Percentiles rank a stretch among this genome's conserved stretches.
Conservation (phyloP, 2,888 invertebrate species). For the Caenorhabditis uteleia region DNA sequence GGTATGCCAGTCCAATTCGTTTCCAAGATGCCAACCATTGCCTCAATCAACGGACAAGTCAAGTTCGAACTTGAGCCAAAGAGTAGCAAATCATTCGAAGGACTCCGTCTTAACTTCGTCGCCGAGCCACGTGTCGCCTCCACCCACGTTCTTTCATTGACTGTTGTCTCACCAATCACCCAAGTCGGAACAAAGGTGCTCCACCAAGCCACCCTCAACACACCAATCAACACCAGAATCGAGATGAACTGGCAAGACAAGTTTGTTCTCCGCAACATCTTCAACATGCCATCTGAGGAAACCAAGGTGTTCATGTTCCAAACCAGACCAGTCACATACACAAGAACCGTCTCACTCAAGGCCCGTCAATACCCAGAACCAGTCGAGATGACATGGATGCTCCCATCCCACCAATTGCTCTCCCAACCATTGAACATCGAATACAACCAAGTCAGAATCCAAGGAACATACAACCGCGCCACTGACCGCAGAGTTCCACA, state of each 20-base stretch:
- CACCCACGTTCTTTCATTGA: slow-evolving; percentile 48
- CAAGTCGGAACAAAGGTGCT: slow-evolving; percentile 57
- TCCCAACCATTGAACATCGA: slow-evolving; percentile 20
- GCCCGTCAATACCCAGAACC: slow-evolving; percentile 49
- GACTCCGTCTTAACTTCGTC: slow-evolving; percentile 41
- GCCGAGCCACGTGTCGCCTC: slow-evolving; percentile 48
- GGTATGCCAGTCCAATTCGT: slow-evolving; percentile 55
- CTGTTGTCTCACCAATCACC: slow-evolving; percentile 49
- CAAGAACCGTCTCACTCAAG: slow-evolving; percentile 38
- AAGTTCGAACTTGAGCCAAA: slow-evolving; percentile 48
- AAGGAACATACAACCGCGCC: slow-evolving; percentile 35
- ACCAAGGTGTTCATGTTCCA: slow-evolving; percentile 44
- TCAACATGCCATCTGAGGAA: slow-evolving; percentile 40
- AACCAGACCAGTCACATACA: slow-evolving; percentile 57
- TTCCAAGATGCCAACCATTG: slow-evolving; percentile 53
- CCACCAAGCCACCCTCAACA: slow-evolving; percentile 44
- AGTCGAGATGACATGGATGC: slow-evolving; percentile 38
- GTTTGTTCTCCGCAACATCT: slow-evolving; percentile 26
- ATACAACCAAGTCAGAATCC: slow-evolving; percentile 27
- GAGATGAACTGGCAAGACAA: slow-evolving; percentile 43
- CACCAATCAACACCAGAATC: slow-evolving; percentile 41
- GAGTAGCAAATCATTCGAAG: slow-evolving; percentile 42
- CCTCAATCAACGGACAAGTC: slow-evolving; percentile 44
- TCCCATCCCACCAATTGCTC: slow-evolving; percentile 20
- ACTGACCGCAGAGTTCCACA: slow-evolving; percentile 20